Conservation (phyloP, 2,888 invertebrate genomes). For the Vesta saturnalis region DNA sequence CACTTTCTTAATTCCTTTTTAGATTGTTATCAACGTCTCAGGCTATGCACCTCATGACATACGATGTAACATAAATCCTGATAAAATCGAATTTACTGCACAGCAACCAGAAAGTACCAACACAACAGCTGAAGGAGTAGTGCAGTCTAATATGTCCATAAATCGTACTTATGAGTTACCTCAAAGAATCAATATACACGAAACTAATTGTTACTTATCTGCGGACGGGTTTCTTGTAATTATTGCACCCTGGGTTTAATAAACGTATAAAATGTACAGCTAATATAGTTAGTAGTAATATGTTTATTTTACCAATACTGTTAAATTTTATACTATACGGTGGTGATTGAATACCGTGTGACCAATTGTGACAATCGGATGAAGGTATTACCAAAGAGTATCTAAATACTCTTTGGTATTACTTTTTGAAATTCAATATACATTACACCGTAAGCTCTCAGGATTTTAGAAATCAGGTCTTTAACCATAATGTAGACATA, state of each 20-base stretch:
- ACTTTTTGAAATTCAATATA: no score
- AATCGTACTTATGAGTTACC: conserved; percentile 29
- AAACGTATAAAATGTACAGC: no score
- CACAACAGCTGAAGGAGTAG: background rate
- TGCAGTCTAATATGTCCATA: conserved; percentile 13
- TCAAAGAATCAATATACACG: conserved; percentile 23
- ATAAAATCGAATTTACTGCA: conserved; percentile 26
- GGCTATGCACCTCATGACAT: conserved; percentile 30
- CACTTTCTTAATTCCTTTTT: background rate
- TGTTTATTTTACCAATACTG: no score
- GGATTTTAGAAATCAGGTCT: no score
- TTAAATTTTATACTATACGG: no score
- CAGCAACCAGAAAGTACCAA: conserved; percentile 8
- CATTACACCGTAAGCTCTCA: no score
- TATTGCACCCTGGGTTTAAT: conserved; percentile 28
- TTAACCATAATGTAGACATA: no score
- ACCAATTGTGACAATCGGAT: no score
- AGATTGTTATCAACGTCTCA: conserved; percentile 28
- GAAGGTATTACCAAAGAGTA: no score
- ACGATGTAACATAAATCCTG: conserved; percentile 21
- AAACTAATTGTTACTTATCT: conserved; percentile 25
- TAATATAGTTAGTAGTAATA: no score
- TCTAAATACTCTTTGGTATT: no score
- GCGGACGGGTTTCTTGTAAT: conserved; percentile 30
- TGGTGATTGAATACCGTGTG: no score